Conservation (phyloP, 2,113 vertebrate genomes). For the Myotis davidii region DNA sequence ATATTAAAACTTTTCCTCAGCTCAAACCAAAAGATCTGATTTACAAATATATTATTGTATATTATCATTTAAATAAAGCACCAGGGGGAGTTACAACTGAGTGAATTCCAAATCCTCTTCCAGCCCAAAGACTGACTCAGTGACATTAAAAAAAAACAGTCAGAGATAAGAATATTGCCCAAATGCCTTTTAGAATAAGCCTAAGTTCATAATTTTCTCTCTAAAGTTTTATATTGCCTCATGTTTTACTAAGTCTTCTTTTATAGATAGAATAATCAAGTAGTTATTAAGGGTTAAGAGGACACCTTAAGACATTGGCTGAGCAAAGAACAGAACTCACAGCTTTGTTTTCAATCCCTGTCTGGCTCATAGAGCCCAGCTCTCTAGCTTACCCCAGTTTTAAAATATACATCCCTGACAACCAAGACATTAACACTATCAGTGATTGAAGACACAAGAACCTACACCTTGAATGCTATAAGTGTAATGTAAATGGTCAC, state of each 20-base stretch:
- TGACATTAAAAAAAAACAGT: neutral
- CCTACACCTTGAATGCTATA: neutral
- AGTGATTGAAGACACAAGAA: neutral
- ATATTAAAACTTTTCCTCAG: neutral
- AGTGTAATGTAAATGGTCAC: neutral
- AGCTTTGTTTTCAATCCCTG: neutral
- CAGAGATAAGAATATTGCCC: neutral
- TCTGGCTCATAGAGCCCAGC: neutral
- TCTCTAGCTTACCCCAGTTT: neutral
- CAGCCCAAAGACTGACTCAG: neutral
- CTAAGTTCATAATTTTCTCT: neutral
- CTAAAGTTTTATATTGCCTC: slow-evolving; percentile 4
- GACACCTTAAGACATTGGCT: neutral
- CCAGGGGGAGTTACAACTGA: neutral
- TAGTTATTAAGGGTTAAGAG: slow-evolving; percentile 26
- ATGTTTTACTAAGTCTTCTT: neutral
- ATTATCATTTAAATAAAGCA: neutral
- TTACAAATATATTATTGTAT: neutral
- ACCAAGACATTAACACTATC: neutral
- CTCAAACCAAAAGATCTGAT: neutral
- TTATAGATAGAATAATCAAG: slow-evolving; percentile 28
- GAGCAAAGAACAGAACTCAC: neutral
- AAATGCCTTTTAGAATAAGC: neutral
- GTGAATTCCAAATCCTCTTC: neutral
- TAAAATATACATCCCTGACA: neutral